Conservation (phyloP, 2,113 vertebrate species). For the Amphiprion ocellaris region DNA sequence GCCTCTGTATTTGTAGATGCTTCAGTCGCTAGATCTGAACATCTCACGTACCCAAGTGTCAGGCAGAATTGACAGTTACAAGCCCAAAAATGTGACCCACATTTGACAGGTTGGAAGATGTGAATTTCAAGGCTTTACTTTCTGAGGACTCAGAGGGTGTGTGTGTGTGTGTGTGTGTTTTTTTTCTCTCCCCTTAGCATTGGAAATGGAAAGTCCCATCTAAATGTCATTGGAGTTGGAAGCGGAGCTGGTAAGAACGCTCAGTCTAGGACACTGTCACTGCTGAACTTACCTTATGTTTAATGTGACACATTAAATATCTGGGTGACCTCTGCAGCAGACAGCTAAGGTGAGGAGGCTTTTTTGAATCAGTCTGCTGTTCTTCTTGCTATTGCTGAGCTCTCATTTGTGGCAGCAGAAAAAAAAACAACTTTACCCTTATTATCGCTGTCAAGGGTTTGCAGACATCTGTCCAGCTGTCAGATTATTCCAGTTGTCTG, state of each 20-base stretch:
- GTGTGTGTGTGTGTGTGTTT: not conserved
- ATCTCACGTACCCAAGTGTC: constrained; percentile 35
- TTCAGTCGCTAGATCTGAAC: constrained; percentile 37
- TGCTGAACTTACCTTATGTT: constrained; percentile 28
- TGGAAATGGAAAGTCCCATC: constrained; percentile 80
- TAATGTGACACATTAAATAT: constrained; percentile 33
- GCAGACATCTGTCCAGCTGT: constrained; percentile 19
- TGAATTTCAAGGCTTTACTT: constrained; percentile 41
- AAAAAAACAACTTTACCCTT: constrained; percentile 27
- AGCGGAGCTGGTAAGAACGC: constrained; percentile 87
- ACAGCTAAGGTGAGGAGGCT: constrained; percentile 39
- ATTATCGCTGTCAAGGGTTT: constrained; percentile 29
- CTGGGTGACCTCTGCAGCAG: constrained; percentile 16
- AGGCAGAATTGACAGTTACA: constrained; percentile 53
- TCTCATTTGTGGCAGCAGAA: too few species aligned
- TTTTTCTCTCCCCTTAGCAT: constrained; percentile 76
- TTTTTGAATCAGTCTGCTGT: constrained; percentile 7
- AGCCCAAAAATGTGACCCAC: constrained; percentile 45
- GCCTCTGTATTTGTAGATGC: constrained; percentile 13
- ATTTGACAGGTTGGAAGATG: constrained; percentile 44
- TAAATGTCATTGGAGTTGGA: constrained; percentile 89
- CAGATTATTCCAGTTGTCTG: constrained; percentile 41
- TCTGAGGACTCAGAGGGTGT: constrained; percentile 21
- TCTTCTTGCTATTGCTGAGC: constrained; percentile 4
- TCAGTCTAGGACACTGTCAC: constrained; percentile 15